Percentiles rank a stretch among this genome's conserved stretches.
phyloP scores from a whole-genome alignment of 2,113 vertebrate species.

The Pelobates fuscus region DNA sequence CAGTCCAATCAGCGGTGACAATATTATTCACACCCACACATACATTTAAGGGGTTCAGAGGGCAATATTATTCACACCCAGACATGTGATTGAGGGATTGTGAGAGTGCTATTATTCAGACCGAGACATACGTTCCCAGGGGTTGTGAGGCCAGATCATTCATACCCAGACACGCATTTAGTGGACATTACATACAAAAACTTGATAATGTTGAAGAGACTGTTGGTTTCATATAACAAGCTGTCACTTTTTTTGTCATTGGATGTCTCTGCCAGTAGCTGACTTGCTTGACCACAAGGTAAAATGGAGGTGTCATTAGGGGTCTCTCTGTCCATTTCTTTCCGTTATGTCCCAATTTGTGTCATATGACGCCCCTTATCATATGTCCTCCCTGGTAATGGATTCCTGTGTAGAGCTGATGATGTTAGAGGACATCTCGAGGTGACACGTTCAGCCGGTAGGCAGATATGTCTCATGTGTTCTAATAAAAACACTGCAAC shows the following conservation, averaged over 20 bases:
- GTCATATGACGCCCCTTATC: too few species aligned
- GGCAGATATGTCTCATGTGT: too few species aligned
- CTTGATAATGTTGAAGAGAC: constrained; percentile 13
- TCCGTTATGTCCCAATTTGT: too few species aligned
- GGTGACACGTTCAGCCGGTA: too few species aligned
- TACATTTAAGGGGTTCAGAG: not conserved
- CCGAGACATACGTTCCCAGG: not conserved
- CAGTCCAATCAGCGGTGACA: too few species aligned
- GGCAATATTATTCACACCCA: not conserved
- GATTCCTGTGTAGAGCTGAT: too few species aligned
- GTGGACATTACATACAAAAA: constrained; percentile 38
- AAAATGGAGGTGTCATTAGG: too few species aligned
- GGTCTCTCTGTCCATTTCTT: too few species aligned
- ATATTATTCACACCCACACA: not conserved
- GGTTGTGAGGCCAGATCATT: not conserved
- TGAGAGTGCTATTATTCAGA: not conserved
- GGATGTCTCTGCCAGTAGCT: not conserved
- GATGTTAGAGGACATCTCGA: too few species aligned
- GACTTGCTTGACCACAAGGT: not conserved
- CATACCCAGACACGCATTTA: constrained; percentile 29
- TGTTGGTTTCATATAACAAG: constrained; percentile 6
- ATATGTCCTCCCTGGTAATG: too few species aligned
- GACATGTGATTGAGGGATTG: not conserved
- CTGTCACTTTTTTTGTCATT: constrained; percentile 10
- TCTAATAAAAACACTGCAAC: too few species aligned